Base-by-base conservation (phyloP, 2,113 vertebrate genomes). In the Phalacrocorax pelagicus region DNA sequence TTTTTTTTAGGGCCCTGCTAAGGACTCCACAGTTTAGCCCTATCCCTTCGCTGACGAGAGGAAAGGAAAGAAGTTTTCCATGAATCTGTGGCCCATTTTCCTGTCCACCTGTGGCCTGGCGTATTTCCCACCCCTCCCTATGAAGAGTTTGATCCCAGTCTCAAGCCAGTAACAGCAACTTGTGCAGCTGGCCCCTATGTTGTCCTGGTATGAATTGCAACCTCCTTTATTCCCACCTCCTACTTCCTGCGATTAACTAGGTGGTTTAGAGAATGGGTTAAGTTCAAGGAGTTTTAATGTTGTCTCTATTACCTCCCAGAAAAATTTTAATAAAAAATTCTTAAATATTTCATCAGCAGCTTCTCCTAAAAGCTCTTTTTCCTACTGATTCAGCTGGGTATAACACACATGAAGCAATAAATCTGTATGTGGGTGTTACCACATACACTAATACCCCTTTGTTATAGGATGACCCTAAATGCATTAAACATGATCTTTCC, bases 291-390 rank as follows among this genome's bases (percentile, higher is more conserved):
- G 52, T 85, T 95, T 83, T 93, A 91, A 86, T 20, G 40, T 23
- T 62, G 34, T 63, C 85, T 88, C 86, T 72, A 59, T 58, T 92
- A 93, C 49, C 66, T 77, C 71, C 55, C 44, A 93, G 62, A 93
- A 97, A 95, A 95, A 62, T 23, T 40, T 81, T 91, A 93, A 97
- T 90, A 94, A 96, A 94, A 93, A 49, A 49, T 67, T 69, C 42
- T 90, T 95, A 81, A 96, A 93, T 96, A 95, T 97, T 97, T 97
- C 82, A 96, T 22, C 77, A 92, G 59, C 61, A 89, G 34, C 54
- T 96, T 97, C 52, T 88, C 57, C 85, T 16, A 93, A 92, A 96
- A 94, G 46, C 69, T 88, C 30, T 69, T n/a, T 92, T 96, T 94
- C 54, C 74, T 61, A 89, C 81, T 74, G 83, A 94, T 80, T 90